These are phyloP conservation scores for Anastatus disparis DNA, from an alignment of 1,140 invertebrate species.

Conservation along the genomic window DNA sequence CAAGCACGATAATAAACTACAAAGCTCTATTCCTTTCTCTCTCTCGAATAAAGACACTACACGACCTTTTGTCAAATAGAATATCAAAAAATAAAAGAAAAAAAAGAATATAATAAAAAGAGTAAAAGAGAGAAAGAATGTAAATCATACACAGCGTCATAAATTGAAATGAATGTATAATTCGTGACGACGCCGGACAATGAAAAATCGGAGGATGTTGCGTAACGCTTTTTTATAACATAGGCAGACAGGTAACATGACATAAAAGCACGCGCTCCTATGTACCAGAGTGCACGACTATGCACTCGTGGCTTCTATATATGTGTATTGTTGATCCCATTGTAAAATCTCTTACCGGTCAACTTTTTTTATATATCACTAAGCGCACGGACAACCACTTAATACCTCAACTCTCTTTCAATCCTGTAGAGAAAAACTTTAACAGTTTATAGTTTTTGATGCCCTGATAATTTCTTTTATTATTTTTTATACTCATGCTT, in stretches of 20 bases:
- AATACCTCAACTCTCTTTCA: too few species aligned
- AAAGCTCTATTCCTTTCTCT: too few species aligned
- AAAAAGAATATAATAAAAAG: conserved; percentile 44
- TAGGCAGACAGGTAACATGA: conserved; percentile 45
- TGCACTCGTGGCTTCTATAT: neutral
- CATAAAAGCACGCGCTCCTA: conserved; percentile 39
- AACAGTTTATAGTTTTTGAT: too few species aligned
- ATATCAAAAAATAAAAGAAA: conserved; percentile 15
- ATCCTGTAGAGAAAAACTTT: too few species aligned
- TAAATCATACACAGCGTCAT: conserved; percentile 40
- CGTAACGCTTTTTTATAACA: conserved; percentile 44
- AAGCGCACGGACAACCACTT: too few species aligned
- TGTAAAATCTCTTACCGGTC: conserved; percentile 18
- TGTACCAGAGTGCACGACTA: conserved; percentile 12
- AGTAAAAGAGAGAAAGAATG: conserved; percentile 39
- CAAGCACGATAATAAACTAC: neutral
- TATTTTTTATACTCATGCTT: too few species aligned
- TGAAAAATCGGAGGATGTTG: conserved; percentile 47
- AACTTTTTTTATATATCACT: too few species aligned
- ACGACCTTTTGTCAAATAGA: conserved; percentile 35
- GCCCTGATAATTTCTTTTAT: too few species aligned
- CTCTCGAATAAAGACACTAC: conserved; percentile 15
- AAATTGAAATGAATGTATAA: conserved; percentile 47
- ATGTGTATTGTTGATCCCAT: neutral
- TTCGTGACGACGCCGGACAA: conserved; percentile 50